Evolutionary conservation across 2,113 vertebrate genomes (phyloP), one percentile per base, ranked within the genome.

Genomic region (Ceuthmochares aereus): DNA sequence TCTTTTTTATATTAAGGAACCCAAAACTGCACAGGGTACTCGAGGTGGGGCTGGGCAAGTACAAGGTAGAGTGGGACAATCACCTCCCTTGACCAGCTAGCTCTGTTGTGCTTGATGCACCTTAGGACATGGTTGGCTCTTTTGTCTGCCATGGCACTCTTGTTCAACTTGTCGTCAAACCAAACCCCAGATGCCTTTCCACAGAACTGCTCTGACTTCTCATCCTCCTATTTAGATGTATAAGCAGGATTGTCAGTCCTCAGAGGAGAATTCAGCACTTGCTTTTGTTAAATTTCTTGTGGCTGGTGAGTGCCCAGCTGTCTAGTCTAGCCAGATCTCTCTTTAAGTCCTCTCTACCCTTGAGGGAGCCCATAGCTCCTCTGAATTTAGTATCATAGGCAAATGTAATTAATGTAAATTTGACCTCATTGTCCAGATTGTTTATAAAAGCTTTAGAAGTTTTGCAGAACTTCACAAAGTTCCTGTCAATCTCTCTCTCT

Each of bases 151-250:
- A 25, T 32, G 21, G 4, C n/a, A 29, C 25, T 74, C 17, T 2
- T 10, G 21, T 8, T n/a, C 30, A 43, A 34, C 16, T 62, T 79
- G 6, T 4, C 42, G 7, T 15, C n/a, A 62, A 56, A 3, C 14
- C 26, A 67, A 2, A 9, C 16, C 12, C n/a, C n/a, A 56, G 32
- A 45, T 70, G 3, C 30, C 47, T 75, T 83, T 66, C 45, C 2
- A 1, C 0, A 4, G 5, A 19, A 9, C 55, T 74, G 9, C 5
- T 40, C 16, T 1, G n/a, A 14, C 6, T 12, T 84, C 10, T 62
- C 2, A 0, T 47, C 3, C 2, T 26, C 4, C 11, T 29, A 0
- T 55, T 54, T 76, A 10, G 76, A 29, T 0, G 0, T 12, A 19
- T 58, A 76, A 54, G 10, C 23, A 58, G 42, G 73, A 67, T 54